phyloP scores from a whole-genome alignment of 1,140 invertebrate species.

The Aricia agestis region DNA sequence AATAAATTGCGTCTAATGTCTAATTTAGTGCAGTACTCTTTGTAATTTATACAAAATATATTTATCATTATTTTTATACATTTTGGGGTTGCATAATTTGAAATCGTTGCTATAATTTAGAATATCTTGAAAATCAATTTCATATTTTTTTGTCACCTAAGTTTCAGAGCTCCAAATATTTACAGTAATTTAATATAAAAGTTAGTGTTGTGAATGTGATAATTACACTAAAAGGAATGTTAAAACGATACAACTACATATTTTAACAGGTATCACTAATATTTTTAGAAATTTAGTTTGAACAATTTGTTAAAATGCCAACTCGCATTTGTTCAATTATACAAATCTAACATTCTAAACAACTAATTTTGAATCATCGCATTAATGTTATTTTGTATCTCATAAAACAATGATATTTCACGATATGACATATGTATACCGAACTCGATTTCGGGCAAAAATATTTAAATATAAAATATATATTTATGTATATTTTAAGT shows the following conservation, averaged over 20 bases:
- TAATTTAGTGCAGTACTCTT: constrained; percentile 11
- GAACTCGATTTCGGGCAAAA: neutral
- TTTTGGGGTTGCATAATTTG: neutral
- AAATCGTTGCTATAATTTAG: constrained; percentile 5
- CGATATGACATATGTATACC: constrained; percentile 1
- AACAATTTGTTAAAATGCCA: neutral
- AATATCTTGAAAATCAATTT: constrained; percentile 3
- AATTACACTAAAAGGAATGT: constrained; percentile 10
- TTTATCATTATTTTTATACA: constrained; percentile 12
- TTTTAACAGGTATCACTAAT: neutral
- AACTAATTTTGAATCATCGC: neutral
- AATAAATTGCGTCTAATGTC: constrained; percentile 10
- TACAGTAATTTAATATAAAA: constrained; percentile 6
- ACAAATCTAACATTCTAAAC: neutral
- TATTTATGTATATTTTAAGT: constrained; percentile 11
- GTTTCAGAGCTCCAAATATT: neutral
- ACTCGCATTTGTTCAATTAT: neutral
- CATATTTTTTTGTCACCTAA: neutral
- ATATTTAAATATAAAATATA: constrained; percentile 13
- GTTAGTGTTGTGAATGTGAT: neutral
- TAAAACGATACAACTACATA: constrained; percentile 8
- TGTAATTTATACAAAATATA: constrained; percentile 12
- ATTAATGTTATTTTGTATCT: neutral
- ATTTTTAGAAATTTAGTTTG: constrained; percentile 10
- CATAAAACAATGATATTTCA: constrained; percentile 2